Evolutionary conservation across 1,140 invertebrate genomes (phyloP).

Genomic region (Orchestia grillus): DNA sequence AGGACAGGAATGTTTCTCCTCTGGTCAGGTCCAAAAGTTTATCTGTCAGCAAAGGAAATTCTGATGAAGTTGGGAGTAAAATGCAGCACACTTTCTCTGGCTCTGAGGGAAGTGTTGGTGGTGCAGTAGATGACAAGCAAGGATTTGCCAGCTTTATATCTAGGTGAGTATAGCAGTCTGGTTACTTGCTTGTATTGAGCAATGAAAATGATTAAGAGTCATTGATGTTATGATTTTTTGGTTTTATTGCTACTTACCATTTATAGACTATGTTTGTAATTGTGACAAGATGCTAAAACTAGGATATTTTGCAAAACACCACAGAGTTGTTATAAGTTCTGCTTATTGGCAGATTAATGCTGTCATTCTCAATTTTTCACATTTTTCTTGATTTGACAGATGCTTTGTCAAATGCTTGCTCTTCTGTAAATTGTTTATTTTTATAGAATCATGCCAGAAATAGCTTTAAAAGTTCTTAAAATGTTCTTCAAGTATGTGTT

Average conservation of each 20-base stretch:
- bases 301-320: too few species aligned
- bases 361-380: too few species aligned
- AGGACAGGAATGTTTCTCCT: neutral
- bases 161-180: neutral
- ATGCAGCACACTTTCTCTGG: neutral
- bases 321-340: too few species aligned
- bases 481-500: too few species aligned
- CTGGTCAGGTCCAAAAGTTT: slow-evolving; percentile 4
- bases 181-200: neutral
- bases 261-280: neutral
- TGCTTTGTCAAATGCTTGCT: too few species aligned
- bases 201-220: too few species aligned
- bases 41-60: neutral
- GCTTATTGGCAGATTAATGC: too few species aligned
- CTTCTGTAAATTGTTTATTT: too few species aligned
- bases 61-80: neutral
- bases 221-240: neutral
- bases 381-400: too few species aligned
- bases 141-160: slow-evolving; percentile 26
- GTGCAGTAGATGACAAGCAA: neutral
- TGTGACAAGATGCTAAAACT: neutral
- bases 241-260: neutral
- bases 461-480: too few species aligned
- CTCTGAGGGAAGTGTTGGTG: slow-evolving; percentile 18
- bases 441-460: too few species aligned